These are phyloP conservation scores for Trinorchestia longiramus DNA, from an alignment of 1,140 invertebrate species.

Conservation along the genomic window DNA sequence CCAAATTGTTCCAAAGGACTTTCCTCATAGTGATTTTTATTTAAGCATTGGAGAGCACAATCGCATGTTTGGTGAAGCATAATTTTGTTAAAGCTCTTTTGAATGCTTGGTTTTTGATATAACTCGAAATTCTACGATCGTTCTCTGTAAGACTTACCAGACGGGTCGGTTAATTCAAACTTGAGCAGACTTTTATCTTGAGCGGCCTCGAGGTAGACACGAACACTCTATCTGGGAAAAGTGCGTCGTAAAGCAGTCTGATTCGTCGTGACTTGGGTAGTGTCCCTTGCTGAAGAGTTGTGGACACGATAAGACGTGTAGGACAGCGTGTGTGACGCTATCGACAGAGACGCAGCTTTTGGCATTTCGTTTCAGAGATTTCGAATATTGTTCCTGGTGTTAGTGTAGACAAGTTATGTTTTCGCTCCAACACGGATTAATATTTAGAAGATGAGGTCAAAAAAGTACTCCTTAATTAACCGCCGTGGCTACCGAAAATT, in stretches of 20 bases:
- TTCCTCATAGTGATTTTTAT: background rate
- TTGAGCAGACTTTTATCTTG: background rate
- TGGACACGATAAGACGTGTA: background rate
- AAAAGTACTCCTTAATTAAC: background rate
- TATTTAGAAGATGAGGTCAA: background rate
- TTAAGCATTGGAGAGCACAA: background rate
- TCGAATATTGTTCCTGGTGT: background rate
- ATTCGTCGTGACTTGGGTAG: conserved; percentile 23
- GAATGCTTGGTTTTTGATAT: background rate
- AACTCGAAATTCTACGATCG: background rate
- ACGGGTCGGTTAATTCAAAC: background rate
- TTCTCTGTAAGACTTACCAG: background rate
- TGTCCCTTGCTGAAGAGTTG: background rate
- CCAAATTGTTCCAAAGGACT: background rate
- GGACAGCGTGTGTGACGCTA: background rate
- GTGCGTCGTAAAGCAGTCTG: conserved; percentile 18
- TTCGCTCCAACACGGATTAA: background rate
- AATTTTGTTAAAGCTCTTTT: background rate
- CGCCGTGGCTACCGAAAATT: background rate
- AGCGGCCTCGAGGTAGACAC: background rate
- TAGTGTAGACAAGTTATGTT: background rate
- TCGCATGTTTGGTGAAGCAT: background rate
- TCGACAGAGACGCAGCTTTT: background rate
- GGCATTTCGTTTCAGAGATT: background rate
- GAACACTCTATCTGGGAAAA: conserved; percentile 1